phyloP scores from a whole-genome alignment of 1,140 invertebrate species.

The Octopus bimaculoides region DNA sequence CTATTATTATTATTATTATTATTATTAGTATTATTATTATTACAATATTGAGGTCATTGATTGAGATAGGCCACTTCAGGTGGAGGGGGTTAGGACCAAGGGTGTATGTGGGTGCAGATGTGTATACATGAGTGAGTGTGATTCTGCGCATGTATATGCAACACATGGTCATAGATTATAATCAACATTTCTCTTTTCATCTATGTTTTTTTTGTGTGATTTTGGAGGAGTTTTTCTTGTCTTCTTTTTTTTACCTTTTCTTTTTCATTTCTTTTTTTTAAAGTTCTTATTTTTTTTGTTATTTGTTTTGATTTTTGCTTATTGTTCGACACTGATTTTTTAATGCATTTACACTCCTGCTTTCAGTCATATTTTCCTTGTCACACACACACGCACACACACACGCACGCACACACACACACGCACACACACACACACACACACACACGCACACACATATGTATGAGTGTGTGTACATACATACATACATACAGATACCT shows the following conservation, averaged over 20 bases:
- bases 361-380: not conserved
- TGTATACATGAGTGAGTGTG: too few relatives aligned
- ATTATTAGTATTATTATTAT: not conserved
- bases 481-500: too few relatives aligned
- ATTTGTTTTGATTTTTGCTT: not conserved
- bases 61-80: conserved; percentile 3
- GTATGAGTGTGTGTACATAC: too few relatives aligned
- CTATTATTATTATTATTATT: too few relatives aligned
- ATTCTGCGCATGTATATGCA: too few relatives aligned
- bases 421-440: conserved; percentile 7
- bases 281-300: not conserved
- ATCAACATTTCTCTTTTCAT: not conserved
- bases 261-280: not conserved
- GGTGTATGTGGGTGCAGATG: too few relatives aligned
- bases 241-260: not conserved
- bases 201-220: not conserved
- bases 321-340: too few relatives aligned
- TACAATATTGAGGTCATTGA: conserved; percentile 5
- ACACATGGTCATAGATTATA: too few relatives aligned
- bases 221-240: not conserved
- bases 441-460: not conserved
- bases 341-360: too few relatives aligned
- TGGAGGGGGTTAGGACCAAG: not conserved
- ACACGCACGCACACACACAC: not conserved
- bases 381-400: not conserved